A percentile compares a stretch with the other conserved stretches of the same genome.
Evolutionary conservation across 2,113 vertebrate genomes (phyloP).

Genomic region (Turnix velox): DNA sequence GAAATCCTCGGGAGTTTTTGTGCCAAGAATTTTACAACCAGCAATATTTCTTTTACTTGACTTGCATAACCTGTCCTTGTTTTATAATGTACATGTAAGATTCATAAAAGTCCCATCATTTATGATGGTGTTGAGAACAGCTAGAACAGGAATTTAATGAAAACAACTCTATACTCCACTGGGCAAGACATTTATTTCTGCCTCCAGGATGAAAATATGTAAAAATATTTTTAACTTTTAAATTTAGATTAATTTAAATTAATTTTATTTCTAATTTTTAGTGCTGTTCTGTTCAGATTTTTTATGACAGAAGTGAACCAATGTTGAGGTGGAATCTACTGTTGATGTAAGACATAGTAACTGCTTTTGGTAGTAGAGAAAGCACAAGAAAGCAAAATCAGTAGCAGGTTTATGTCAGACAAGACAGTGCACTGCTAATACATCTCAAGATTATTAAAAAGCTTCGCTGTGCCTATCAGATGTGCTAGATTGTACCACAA

Average conservation of each 20-base stretch:
- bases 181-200: not conserved
- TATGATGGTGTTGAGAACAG: not conserved
- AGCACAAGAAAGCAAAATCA: not conserved
- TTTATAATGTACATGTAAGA: not conserved
- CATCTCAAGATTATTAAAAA: not conserved
- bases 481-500: not conserved
- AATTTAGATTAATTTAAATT: not conserved
- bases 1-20: not conserved
- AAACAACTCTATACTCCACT: not conserved
- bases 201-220: not conserved
- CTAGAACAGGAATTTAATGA: not conserved
- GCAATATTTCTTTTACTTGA: not conserved
- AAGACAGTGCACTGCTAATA: not conserved
- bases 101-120: not conserved
- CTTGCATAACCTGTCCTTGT: not conserved
- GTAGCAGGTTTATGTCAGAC: not conserved
- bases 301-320: not conserved
- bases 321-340: not conserved
- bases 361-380: not conserved
- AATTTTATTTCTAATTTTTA: not conserved
- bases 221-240: not conserved
- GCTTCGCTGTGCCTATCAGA: not conserved
- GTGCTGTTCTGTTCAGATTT: not conserved
- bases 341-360: not conserved
- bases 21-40: not conserved